A percentile compares a stretch with the other conserved stretches of the same genome.
Evolutionary conservation across 2,113 vertebrate species (phyloP).

Genomic region (Stomatorhinus ivindoensis): DNA sequence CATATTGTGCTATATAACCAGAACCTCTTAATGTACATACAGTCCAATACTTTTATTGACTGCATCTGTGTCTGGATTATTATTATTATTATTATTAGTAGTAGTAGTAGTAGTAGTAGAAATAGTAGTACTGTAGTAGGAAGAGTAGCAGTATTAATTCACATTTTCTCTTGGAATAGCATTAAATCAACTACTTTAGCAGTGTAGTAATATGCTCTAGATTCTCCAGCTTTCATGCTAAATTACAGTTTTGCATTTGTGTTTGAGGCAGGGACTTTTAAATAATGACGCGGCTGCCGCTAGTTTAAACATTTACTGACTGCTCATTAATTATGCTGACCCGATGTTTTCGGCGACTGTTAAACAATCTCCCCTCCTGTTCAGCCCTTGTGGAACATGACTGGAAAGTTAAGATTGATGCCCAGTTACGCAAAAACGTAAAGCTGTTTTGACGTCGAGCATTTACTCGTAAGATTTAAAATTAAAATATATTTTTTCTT

Average conservation of each 20-base stretch:
- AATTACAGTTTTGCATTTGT: constrained; percentile 4
- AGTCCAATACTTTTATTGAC: background rate
- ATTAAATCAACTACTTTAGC: background rate
- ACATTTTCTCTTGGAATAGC: background rate
- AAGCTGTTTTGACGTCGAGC: background rate
- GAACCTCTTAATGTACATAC: constrained; percentile 25
- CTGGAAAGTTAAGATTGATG: constrained; percentile 44
- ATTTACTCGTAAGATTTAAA: constrained; percentile 9
- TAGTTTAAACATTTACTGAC: constrained; percentile 44
- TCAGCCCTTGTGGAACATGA: constrained; percentile 31
- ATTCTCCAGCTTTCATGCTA: constrained; percentile 7
- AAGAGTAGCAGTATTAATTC: background rate
- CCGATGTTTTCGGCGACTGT: constrained; percentile 20
- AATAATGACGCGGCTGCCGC: constrained; percentile 29
- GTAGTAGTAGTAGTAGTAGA: background rate
- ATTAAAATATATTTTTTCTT: background rate
- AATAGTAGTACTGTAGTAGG: background rate
- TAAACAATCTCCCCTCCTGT: constrained; percentile 15
- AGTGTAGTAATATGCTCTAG: background rate
- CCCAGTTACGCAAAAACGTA: constrained; percentile 9
- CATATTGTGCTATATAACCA: constrained; percentile 41
- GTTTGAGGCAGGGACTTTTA: constrained; percentile 17
- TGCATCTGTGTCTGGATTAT: background rate
- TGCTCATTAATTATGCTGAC: constrained; percentile 42
- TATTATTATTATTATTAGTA: background rate